Evolutionary conservation across 2,797 vertebrate genomes (phyloP).

Genomic region (Morus bassanus): DNA sequence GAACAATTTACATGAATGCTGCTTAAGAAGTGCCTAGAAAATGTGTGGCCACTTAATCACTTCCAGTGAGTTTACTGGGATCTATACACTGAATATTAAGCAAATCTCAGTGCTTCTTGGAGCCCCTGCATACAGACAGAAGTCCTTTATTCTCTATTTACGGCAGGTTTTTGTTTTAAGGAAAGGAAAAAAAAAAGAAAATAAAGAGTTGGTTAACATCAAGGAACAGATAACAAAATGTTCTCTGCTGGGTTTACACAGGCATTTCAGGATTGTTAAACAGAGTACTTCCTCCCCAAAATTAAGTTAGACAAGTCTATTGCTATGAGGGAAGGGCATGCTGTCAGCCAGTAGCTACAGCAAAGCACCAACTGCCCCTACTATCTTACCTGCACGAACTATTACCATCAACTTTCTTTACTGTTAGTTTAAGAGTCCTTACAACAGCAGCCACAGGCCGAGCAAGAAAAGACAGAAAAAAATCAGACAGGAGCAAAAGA

Average conservation of each 20-base stretch:
- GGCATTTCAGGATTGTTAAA: slow-evolving; percentile 28
- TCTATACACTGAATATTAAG: neutral
- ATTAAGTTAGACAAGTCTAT: slow-evolving; percentile 38
- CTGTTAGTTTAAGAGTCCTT: slow-evolving; percentile 89
- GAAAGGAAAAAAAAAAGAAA: neutral
- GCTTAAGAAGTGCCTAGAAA: neutral
- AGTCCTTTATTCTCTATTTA: neutral
- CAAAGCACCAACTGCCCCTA: slow-evolving; percentile 69
- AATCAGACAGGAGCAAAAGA: slow-evolving; percentile 68
- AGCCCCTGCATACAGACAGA: neutral
- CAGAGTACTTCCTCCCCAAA: neutral
- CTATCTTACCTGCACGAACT: slow-evolving; percentile 88
- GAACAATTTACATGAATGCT: neutral
- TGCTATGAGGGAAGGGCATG: slow-evolving; percentile 16
- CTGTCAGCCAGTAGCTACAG: slow-evolving; percentile 60
- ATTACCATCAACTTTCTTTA: slow-evolving; percentile 91
- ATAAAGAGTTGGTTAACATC: neutral
- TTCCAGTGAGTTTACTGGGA: neutral
- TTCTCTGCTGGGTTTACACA: slow-evolving; percentile 8
- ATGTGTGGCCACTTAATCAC: neutral
- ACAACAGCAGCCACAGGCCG: slow-evolving; percentile 73
- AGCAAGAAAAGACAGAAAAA: slow-evolving; percentile 83
- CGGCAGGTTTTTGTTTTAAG: neutral
- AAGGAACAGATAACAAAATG: neutral
- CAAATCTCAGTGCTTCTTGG: neutral